Percentiles rank a stretch among this genome's conserved stretches.
Conservation (phyloP, 2,113 vertebrate genomes). For the Sarotherodon lohbergeri region DNA sequence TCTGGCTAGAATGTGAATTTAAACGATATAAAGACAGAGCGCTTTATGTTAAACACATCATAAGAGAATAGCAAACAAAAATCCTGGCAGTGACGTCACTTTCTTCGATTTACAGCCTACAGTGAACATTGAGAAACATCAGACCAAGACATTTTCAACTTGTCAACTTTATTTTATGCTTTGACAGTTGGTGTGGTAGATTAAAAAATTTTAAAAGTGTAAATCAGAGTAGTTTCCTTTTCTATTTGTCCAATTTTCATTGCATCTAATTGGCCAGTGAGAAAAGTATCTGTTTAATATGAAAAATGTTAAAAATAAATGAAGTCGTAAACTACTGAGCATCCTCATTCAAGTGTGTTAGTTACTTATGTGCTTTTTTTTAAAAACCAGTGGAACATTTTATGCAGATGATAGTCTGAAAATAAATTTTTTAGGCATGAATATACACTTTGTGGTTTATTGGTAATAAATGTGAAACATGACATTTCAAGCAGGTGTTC, state of each 20-base stretch:
- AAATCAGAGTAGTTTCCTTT: background rate
- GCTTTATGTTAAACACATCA: background rate
- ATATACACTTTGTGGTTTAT: background rate
- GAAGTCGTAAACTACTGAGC: background rate
- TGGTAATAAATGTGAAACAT: background rate
- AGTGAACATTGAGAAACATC: background rate
- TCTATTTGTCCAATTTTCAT: background rate
- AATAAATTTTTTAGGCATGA: background rate
- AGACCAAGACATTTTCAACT: background rate
- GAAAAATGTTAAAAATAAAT: background rate
- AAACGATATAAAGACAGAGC: background rate
- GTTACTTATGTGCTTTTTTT: background rate
- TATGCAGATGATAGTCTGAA: background rate
- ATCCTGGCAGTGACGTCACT: background rate
- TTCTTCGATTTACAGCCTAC: background rate
- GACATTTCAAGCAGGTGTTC: conserved; percentile 20
- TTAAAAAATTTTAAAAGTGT: background rate
- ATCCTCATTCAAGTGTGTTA: background rate
- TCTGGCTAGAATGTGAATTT: background rate
- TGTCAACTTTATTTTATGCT: background rate
- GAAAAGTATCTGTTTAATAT: background rate
- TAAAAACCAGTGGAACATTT: background rate
- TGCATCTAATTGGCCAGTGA: background rate
- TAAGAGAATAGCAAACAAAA: background rate
- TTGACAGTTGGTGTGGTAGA: background rate